These are phyloP conservation scores for Gouania willdenowi DNA, from an alignment of 2,797 vertebrate genomes.

Conservation along the genomic window DNA sequence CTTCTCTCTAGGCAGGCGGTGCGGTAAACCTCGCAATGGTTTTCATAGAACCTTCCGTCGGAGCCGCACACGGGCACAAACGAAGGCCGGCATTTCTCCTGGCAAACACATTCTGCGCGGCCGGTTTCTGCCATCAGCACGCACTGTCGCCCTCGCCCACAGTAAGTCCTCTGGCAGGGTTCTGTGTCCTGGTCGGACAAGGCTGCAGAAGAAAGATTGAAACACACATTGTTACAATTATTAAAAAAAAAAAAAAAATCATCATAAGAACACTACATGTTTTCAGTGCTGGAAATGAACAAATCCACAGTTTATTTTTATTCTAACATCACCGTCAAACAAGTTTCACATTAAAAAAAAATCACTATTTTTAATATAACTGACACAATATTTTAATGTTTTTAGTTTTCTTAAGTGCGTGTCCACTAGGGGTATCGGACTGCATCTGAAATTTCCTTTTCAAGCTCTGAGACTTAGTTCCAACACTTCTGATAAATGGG, in stretches of 20 bases:
- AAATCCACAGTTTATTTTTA: no score
- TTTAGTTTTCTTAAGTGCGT: no score
- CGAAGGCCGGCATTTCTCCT: slow-evolving; percentile 80
- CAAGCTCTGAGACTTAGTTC: no score
- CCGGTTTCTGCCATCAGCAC: slow-evolving; percentile 72
- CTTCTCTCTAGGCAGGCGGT: slow-evolving; percentile 85
- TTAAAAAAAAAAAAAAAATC: neutral
- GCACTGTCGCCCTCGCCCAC: slow-evolving; percentile 82
- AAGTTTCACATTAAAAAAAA: no score
- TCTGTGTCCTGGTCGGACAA: slow-evolving; percentile 52
- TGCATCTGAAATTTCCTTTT: no score
- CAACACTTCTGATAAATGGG: no score
- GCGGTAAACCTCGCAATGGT: slow-evolving; percentile 91
- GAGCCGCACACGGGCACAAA: slow-evolving; percentile 93
- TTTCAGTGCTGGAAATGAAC: no score
- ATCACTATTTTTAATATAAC: no score
- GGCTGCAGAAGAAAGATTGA: slow-evolving; percentile 55
- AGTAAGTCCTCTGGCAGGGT: slow-evolving; percentile 79
- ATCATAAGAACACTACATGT: no score
- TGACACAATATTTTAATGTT: no score
- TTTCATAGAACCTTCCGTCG: slow-evolving; percentile 89
- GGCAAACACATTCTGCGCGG: slow-evolving; percentile 81
- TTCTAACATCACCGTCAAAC: no score
- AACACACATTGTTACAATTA: neutral
- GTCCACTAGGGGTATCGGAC: no score